These are phyloP conservation scores for Meliscaeva auricollis DNA, from an alignment of 2,888 invertebrate species.

Conservation along the genomic window DNA sequence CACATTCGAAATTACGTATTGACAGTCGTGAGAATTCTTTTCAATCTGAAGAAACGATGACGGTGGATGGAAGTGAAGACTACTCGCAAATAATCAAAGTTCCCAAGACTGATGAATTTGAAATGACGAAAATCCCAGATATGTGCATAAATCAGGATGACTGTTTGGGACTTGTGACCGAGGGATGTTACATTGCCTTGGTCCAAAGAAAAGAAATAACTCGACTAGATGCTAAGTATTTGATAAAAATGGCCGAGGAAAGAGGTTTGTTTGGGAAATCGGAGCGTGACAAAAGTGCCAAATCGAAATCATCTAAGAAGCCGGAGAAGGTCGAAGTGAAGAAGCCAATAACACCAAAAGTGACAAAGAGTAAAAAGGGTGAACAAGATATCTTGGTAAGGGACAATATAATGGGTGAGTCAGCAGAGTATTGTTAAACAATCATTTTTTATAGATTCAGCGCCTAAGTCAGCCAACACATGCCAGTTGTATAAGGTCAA, in stretches of 20 bases:
- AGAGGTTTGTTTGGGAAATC: conserved; percentile 90
- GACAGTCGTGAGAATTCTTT: conserved; percentile 46
- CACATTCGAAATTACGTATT: background rate
- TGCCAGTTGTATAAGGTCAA: conserved; percentile 81
- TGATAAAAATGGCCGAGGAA: conserved; percentile 93
- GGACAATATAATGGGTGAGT: no score
- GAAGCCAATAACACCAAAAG: conserved; percentile 32
- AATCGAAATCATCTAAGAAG: conserved; percentile 81
- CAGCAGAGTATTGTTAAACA: background rate
- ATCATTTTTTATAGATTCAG: conserved; percentile 74
- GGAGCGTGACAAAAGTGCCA: conserved; percentile 83
- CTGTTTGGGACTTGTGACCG: conserved; percentile 84
- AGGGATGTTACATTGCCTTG: conserved; percentile 87
- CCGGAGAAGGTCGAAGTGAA: conserved; percentile 82
- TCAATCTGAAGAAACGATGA: conserved; percentile 36
- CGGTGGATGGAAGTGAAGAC: conserved; percentile 69
- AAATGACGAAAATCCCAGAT: conserved; percentile 86
- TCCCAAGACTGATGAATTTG: conserved; percentile 86
- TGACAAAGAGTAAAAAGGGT: conserved; percentile 61
- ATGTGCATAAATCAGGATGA: conserved; percentile 85
- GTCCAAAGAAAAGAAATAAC: conserved; percentile 88
- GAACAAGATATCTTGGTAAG: conserved; percentile 74
- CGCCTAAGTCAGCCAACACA: conserved; percentile 80
- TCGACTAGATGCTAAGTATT: conserved; percentile 91
- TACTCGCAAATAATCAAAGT: conserved; percentile 72